Base-by-base conservation (phyloP, 2,888 invertebrate species). In the Arge pagana region DNA sequence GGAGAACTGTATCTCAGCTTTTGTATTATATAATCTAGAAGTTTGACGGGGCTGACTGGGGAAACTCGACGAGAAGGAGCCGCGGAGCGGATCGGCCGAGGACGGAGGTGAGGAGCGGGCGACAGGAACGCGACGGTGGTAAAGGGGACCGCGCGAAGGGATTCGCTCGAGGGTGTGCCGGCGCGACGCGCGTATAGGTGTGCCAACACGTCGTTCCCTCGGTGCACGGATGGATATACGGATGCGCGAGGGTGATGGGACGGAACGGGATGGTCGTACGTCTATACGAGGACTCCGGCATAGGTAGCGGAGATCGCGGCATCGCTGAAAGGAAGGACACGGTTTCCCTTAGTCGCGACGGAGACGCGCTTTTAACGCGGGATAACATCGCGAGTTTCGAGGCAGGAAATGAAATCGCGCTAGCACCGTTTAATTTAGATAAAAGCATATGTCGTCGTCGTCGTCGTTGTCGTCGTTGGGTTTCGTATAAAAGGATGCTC, bases 341-440 rank as follows among this genome's bases (percentile, higher is more conserved):
- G 35, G 45, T 35, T 45, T 45, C 45, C 33, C 33, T 23, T 40
- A 50, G 37, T 42, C 53, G 41, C 39, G 30, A 16, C 33, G 43
- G 51, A 42, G 40, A 51, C 28, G 11, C 37, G 30, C 30, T 28
- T 30, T n/a, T 35, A 51, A 41, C 73, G 69, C 68, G 62, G 72
- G 78, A 78, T 78, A 78, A 77, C 75, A 78, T 78, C 78, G 74
- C 68, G 68, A 69, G 70, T 70, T 74, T 71, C 72, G 68, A 68
- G 70, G 59, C 78, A 78, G 79, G 80, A 80, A 80, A 80, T 80
- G 80, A 80, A 80, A 79, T 79, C 79, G 77, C 73, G 71, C 69
- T 71, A 70, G 72, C 74, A 76, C 77, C 78, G 79, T 80, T 80
- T 80, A 79, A 80, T 80, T 80, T 80, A 80, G 80, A 80, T 80